Conservation (phyloP, 2,888 invertebrate genomes). For the Latheticus oryzae region DNA sequence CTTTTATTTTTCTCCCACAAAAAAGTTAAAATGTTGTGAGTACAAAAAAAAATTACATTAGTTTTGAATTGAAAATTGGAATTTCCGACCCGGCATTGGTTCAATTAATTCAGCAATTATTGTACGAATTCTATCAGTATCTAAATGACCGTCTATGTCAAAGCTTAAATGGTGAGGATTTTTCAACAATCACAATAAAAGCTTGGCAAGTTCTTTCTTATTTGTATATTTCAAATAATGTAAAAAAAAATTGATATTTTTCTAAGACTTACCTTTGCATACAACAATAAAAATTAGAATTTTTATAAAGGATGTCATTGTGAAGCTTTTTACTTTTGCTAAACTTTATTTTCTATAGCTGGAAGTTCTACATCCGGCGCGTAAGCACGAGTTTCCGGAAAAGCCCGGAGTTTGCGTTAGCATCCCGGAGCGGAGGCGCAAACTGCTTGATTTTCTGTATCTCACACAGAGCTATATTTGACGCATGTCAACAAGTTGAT, state of each 20-base stretch:
- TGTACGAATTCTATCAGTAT: slow-evolving; percentile 2
- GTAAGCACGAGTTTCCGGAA: slow-evolving; percentile 20
- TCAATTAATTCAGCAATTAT: slow-evolving; percentile 6
- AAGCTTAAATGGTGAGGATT: not conserved
- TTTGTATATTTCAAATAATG: no score
- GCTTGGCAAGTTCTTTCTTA: no score
- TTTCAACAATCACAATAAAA: not conserved
- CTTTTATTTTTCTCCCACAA: slow-evolving; percentile 4
- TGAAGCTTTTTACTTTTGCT: no score
- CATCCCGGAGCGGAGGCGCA: slow-evolving; percentile 42
- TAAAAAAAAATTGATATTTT: no score
- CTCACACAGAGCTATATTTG: slow-evolving; percentile 36
- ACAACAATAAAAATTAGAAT: slow-evolving; percentile 9
- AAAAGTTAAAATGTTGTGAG: no score
- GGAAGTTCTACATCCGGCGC: slow-evolving; percentile 8
- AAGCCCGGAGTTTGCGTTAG: slow-evolving; percentile 37
- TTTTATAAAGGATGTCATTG: no score
- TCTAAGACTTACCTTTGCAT: slow-evolving; percentile 30
- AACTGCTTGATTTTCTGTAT: slow-evolving; percentile 41
- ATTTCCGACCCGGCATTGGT: no score
- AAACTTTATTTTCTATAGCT: not conserved
- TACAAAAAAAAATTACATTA: no score
- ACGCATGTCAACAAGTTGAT: slow-evolving; percentile 48
- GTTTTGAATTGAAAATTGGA: no score
- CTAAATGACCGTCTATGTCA: slow-evolving; percentile 2